Percentiles rank a stretch among this genome's conserved stretches.
These are phyloP conservation scores for Rhinatrema bivittatum DNA, from an alignment of 2,797 vertebrate species.

Conservation along the genomic window DNA sequence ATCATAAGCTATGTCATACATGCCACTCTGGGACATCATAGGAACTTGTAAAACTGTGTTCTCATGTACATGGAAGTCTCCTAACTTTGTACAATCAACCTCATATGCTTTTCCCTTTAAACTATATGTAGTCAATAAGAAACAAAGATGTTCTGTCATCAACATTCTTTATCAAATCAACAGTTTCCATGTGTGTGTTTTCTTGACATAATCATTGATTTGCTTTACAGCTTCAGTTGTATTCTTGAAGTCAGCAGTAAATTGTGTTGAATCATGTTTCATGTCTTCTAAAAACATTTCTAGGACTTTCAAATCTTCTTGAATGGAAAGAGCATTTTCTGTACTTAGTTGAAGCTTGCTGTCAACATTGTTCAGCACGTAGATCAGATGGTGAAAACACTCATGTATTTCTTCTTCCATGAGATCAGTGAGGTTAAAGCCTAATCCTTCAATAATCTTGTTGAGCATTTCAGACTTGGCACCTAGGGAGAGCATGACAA, in stretches of 20 bases:
- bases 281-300: conserved; percentile 52
- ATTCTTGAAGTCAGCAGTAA: conserved; percentile 61
- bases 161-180: conserved; percentile 66
- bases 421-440: conserved; percentile 56
- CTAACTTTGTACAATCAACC: conserved; percentile 14
- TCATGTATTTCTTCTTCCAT: conserved; percentile 50
- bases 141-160: conserved; percentile 63
- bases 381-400: conserved; percentile 60
- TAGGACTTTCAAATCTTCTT: conserved; percentile 44
- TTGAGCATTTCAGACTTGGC: conserved; percentile 63
- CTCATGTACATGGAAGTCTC: conserved; percentile 57
- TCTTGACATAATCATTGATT: conserved; percentile 70
- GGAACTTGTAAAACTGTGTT: conserved; percentile 70
- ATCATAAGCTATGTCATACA: conserved; percentile 61
- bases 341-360: conserved; percentile 39
- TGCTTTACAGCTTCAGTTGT: conserved; percentile 39
- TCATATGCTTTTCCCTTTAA: conserved; percentile 66
- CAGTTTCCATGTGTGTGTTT: conserved; percentile 76
- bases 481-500: conserved; percentile 76
- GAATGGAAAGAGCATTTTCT: conserved; percentile 68
- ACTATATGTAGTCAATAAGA: conserved; percentile 76
- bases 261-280: conserved; percentile 57
- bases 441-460: conserved; percentile 68
- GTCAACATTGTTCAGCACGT: conserved; percentile 30
- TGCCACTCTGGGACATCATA: conserved; percentile 69